A percentile compares a stretch with the other conserved stretches of the same genome.
phyloP scores from a whole-genome alignment of 1,140 invertebrate genomes.

The Lepidurus couesii region DNA sequence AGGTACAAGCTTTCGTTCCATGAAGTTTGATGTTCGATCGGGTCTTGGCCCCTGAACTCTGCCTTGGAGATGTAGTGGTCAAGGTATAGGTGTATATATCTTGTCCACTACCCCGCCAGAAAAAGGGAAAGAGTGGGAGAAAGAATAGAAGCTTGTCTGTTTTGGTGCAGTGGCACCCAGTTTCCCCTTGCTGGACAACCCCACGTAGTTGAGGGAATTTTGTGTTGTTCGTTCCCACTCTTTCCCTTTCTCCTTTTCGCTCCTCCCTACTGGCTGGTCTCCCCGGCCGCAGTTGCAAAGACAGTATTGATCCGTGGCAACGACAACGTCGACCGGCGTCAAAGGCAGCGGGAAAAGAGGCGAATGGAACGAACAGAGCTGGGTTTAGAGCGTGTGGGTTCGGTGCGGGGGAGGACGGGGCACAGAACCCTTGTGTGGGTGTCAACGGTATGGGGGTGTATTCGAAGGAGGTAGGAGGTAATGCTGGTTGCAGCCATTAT shows the following conservation, averaged over 20 bases:
- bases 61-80: too few relatives aligned
- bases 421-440: background rate
- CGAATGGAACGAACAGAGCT: background rate
- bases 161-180: background rate
- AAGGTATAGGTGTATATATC: background rate
- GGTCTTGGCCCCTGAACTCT: too few relatives aligned
- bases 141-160: constrained; percentile 2
- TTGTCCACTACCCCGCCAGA: background rate
- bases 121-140: background rate
- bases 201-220: background rate
- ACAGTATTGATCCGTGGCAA: constrained; percentile 18
- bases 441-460: constrained; percentile 17
- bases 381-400: background rate
- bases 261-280: background rate
- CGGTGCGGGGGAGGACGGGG: background rate
- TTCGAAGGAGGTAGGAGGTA: background rate
- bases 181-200: background rate
- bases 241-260: background rate
- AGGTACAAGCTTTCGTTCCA: too few relatives aligned
- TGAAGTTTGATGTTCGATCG: too few relatives aligned
- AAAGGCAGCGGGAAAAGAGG: constrained; percentile 4
- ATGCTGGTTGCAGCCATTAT: constrained; percentile 17
- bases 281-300: constrained; percentile 10
- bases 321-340: constrained; percentile 11
- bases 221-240: background rate